Percentiles rank a stretch among this genome's conserved stretches.
These are phyloP conservation scores for Carcinoscorpius rotundicauda DNA, from an alignment of 1,140 invertebrate genomes.

Conservation along the genomic window DNA sequence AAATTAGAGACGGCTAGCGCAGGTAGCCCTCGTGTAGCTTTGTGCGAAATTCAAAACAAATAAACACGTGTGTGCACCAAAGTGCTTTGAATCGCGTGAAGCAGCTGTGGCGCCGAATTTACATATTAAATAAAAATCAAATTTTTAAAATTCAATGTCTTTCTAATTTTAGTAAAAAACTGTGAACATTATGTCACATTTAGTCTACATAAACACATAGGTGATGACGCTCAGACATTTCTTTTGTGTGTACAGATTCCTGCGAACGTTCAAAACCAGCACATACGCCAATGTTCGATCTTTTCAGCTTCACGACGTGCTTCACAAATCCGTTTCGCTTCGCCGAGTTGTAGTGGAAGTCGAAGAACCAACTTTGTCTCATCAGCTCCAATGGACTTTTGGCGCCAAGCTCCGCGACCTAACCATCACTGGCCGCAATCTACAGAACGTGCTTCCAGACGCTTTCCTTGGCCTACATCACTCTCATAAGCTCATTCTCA, in stretches of 20 bases:
- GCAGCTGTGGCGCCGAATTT: no score
- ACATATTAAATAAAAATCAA: no score
- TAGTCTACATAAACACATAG: no score
- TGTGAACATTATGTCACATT: no score
- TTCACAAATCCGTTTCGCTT: conserved; percentile 16
- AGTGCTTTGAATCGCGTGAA: no score
- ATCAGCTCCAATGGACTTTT: conserved; percentile 25
- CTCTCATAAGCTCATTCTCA: conserved; percentile 19
- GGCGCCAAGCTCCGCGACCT: conserved; percentile 22
- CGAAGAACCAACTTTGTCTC: conserved; percentile 21
- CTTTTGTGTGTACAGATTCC: conserved; percentile 9
- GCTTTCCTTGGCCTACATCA: conserved; percentile 21
- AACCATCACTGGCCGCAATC: conserved; percentile 20
- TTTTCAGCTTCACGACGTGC: conserved; percentile 22
- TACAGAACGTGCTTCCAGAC: conserved; percentile 22
- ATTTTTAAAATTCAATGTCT: no score
- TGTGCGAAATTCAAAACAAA: no score
- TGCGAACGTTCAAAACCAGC: conserved; percentile 17
- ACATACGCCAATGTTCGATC: conserved; percentile 23
- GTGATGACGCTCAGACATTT: no score
- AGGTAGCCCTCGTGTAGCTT: no score
- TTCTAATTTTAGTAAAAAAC: no score
- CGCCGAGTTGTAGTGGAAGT: conserved; percentile 17
- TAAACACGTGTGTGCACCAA: no score
- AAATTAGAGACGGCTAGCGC: no score